These are phyloP conservation scores for Excalfactoria chinensis DNA, from an alignment of 2,113 vertebrate species.

Conservation along the genomic window DNA sequence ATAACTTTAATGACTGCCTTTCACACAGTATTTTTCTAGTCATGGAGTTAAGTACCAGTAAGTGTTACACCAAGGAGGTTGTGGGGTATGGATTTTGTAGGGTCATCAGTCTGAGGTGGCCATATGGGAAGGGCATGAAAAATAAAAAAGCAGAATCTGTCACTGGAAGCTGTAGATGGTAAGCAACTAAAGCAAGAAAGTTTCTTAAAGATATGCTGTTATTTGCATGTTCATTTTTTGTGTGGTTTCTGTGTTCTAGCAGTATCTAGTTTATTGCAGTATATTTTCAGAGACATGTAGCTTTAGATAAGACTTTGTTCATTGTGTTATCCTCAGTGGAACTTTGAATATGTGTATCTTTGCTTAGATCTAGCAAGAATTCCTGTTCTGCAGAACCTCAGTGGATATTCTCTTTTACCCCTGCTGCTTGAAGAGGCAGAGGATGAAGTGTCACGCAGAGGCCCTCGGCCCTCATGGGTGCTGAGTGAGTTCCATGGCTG, in stretches of 20 bases:
- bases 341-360: conserved; percentile 2
- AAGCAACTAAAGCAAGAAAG: not conserved
- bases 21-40: not conserved
- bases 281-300: not conserved
- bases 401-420: conserved; percentile 88
- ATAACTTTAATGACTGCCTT: not conserved
- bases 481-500: conserved; percentile 96
- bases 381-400: conserved; percentile 78
- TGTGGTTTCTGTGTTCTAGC: not conserved
- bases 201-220: not conserved
- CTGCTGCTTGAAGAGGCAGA: conserved; percentile 64
- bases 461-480: conserved; percentile 82
- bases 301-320: not conserved
- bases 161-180: not conserved
- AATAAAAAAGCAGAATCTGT: not conserved
- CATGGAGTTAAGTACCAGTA: rapidly evolving
- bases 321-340: not conserved
- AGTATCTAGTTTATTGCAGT: not conserved
- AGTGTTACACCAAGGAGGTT: not conserved
- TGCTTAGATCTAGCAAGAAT: conserved; percentile 86
- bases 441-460: not conserved
- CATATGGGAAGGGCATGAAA: not conserved
- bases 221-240: not conserved
- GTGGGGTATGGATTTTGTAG: not conserved
- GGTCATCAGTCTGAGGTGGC: not conserved